Evolutionary conservation across 2,113 vertebrate genomes (phyloP), one percentile per base, ranked within the genome.

Genomic region (Pungitius pungitius): DNA sequence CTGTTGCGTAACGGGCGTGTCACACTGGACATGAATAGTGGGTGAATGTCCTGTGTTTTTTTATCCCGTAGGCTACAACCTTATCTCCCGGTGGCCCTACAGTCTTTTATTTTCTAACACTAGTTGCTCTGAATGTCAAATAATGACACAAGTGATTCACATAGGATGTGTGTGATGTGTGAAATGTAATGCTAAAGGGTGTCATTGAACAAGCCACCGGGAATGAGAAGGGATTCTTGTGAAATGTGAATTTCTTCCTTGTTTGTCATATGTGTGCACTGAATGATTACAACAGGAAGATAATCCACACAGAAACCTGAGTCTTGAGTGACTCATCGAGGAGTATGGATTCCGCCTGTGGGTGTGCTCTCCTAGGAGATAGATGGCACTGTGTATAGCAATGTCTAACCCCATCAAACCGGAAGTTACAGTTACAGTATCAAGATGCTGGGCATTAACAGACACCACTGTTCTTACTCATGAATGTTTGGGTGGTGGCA

Each of bases 271-370:
- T 20, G 42, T 33, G 26, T 12, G 65, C 39, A 75, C 71, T 63
- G 33, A 6, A 8, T 3, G 40, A 27, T 20, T 14, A 69, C 39
- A 73, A 49, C 63, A 22, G 51, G 65, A 68, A 22, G 26, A 60
- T 80, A 68, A 84, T 84, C 69, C 76, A 62, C 55, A 69, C 45
- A 45, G 72, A 81, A 70, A 79, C 71, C 60, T 37, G 42, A 85
- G 39, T 76, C 68, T 67, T 22, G 26, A 26, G 37, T 78, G 78
- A 85, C 65, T 85, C 75, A 82, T 26, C 58, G 24, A n/a, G 74
- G 75, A 85, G 54, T 43, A 60, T 30, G 27, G 30, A 82, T 72
- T 75, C 26, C 45, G 12, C 9, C 51, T 1, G 0, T 55, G 73
- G 73, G 67, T 39, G 66, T 63, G 71, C 26, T 42, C 15, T 20